A percentile compares a stretch with the other conserved stretches of the same genome.
Conservation (phyloP, 2,113 vertebrate species). For the Panthera uncia region DNA sequence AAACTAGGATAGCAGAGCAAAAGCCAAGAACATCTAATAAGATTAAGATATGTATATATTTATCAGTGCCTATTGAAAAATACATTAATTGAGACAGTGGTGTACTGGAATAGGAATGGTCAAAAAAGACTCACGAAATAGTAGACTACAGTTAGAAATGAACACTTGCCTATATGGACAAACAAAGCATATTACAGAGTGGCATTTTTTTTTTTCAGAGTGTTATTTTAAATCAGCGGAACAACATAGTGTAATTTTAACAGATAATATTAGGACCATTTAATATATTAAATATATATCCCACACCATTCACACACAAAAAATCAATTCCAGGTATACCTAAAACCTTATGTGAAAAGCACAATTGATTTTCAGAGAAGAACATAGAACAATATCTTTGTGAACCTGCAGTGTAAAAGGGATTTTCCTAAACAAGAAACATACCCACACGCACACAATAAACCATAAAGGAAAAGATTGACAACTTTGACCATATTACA, state of each 20-base stretch:
- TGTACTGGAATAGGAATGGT: not conserved
- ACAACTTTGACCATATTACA: not conserved
- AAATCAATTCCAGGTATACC: not conserved
- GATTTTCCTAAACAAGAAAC: not conserved
- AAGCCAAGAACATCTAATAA: not conserved
- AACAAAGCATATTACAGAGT: not conserved
- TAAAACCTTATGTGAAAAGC: conserved; percentile 7
- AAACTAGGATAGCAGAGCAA: not conserved
- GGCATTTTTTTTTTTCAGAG: not conserved
- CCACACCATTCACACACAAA: not conserved
- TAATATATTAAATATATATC: not conserved
- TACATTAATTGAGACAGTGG: not conserved
- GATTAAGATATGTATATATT: not conserved
- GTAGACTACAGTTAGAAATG: not conserved
- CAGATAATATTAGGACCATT: not conserved
- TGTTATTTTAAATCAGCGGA: not conserved
- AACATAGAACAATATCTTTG: not conserved
- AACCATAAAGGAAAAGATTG: not conserved
- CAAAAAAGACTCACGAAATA: not conserved
- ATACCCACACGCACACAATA: not conserved
- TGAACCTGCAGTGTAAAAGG: not conserved
- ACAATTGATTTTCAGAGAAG: not conserved
- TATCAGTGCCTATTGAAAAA: not conserved
- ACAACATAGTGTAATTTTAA: not conserved
- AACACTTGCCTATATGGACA: not conserved